Evolutionary conservation across 2,888 invertebrate genomes (phyloP).

Genomic region (Odontothrips loti): DNA sequence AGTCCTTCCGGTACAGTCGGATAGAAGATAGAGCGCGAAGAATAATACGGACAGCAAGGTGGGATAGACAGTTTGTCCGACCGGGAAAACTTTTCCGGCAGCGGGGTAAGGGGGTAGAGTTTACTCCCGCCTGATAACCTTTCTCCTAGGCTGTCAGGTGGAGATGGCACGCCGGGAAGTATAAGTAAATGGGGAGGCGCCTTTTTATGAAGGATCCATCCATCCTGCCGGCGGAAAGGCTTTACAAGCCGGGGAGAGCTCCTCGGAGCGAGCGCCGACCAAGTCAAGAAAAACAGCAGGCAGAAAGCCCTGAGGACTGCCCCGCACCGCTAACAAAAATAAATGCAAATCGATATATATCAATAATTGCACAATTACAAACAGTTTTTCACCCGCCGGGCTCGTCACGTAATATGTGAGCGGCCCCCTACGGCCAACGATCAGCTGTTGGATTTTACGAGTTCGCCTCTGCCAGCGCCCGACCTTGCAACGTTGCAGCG

Average conservation of each 20-base stretch:
- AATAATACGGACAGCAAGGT: background rate
- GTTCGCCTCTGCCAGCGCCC: background rate
- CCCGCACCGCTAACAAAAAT: too few relatives aligned
- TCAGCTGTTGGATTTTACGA: constrained; percentile 11
- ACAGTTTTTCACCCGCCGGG: too few relatives aligned
- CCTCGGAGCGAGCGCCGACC: background rate
- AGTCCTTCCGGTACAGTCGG: background rate
- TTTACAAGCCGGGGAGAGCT: background rate
- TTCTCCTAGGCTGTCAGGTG: background rate
- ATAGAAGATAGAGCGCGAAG: too few relatives aligned
- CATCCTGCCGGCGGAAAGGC: too few relatives aligned
- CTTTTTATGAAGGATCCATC: constrained; percentile 12
- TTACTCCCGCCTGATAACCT: background rate
- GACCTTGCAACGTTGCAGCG: background rate
- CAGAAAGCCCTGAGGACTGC: too few relatives aligned
- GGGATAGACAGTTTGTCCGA: too few relatives aligned
- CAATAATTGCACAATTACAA: too few relatives aligned
- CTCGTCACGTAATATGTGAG: too few relatives aligned
- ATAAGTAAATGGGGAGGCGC: constrained; percentile 24
- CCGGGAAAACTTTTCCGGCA: background rate
- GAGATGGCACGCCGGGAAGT: background rate
- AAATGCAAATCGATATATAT: too few relatives aligned
- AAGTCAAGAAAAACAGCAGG: background rate
- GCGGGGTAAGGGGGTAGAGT: background rate
- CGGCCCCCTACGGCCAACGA: background rate